Percentiles rank a stretch among this genome's conserved stretches.
phyloP scores from a whole-genome alignment of 1,140 invertebrate species.

The Drosophila kohkoa region DNA sequence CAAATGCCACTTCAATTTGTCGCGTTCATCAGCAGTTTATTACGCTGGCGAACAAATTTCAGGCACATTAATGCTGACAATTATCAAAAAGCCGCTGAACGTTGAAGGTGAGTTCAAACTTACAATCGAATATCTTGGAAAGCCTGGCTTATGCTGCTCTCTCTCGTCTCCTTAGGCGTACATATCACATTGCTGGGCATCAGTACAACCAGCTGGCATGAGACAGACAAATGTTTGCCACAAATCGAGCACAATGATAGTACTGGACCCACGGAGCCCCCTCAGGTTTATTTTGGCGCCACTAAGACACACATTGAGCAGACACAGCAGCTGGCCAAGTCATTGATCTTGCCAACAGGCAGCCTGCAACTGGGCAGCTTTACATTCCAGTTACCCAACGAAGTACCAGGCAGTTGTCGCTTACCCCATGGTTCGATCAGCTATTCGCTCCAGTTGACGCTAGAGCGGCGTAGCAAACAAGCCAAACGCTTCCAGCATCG shows the following conservation, averaged over 20 bases:
- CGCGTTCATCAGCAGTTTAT: constrained; percentile 60
- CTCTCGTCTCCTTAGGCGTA: constrained; percentile 30
- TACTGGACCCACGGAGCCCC: constrained; percentile 15
- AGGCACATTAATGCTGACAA: constrained; percentile 45
- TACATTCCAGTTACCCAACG: constrained; percentile 45
- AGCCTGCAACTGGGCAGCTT: constrained; percentile 34
- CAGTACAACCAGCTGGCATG: constrained; percentile 50
- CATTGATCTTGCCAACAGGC: constrained; percentile 26
- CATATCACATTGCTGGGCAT: constrained; percentile 49
- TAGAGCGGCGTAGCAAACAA: constrained; percentile 53
- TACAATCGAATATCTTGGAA: neutral
- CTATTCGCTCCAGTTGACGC: constrained; percentile 43
- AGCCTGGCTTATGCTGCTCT: neutral
- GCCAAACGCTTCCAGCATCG: constrained; percentile 60
- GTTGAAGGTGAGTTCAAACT: constrained; percentile 57
- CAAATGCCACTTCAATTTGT: constrained; percentile 68
- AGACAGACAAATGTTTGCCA: constrained; percentile 19
- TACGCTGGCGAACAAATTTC: constrained; percentile 70
- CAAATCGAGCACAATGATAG: constrained; percentile 67
- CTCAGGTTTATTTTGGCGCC: constrained; percentile 30
- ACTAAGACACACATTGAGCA: constrained; percentile 38
- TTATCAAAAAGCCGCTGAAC: constrained; percentile 41
- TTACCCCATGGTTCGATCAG: constrained; percentile 46
- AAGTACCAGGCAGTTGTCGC: constrained; percentile 60
- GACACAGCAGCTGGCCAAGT: constrained; percentile 24